Conservation (phyloP, 2,113 vertebrate species). For the Daphoenositta chrysoptera region DNA sequence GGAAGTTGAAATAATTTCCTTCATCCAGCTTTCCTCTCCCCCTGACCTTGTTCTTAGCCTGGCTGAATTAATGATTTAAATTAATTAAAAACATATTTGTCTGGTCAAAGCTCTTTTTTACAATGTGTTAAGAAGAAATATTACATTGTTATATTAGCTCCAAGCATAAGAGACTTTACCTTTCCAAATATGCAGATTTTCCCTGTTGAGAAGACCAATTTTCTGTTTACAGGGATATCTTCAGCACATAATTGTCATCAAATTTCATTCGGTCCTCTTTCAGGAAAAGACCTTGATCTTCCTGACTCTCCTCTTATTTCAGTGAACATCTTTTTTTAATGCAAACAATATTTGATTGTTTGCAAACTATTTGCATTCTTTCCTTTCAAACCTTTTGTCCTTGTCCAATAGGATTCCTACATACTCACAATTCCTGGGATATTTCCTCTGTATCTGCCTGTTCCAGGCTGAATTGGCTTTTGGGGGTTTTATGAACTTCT, state of each 20-base stretch:
- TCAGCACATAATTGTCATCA: neutral
- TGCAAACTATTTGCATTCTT: neutral
- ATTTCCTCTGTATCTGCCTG: neutral
- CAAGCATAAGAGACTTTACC: neutral
- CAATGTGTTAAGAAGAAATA: neutral
- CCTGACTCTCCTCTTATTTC: neutral
- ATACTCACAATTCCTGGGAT: slow-evolving; percentile 8
- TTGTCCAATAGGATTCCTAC: neutral
- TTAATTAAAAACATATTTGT: neutral
- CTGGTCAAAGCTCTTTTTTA: neutral
- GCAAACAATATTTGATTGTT: neutral
- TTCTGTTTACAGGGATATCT: neutral
- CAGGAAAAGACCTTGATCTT: neutral
- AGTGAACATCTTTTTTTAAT: neutral
- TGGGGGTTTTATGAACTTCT: neutral
- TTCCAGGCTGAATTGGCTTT: neutral
- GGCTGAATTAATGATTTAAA: slow-evolving; percentile 16
- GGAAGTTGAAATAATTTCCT: slow-evolving; percentile 26
- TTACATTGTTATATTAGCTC: neutral
- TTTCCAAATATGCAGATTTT: neutral
- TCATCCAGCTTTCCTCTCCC: neutral
- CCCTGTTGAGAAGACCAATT: neutral
- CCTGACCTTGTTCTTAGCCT: neutral
- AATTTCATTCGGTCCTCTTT: neutral
- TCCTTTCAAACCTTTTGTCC: neutral